phyloP scores from a whole-genome alignment of 1,140 invertebrate genomes.

The Camponotus floridanus region DNA sequence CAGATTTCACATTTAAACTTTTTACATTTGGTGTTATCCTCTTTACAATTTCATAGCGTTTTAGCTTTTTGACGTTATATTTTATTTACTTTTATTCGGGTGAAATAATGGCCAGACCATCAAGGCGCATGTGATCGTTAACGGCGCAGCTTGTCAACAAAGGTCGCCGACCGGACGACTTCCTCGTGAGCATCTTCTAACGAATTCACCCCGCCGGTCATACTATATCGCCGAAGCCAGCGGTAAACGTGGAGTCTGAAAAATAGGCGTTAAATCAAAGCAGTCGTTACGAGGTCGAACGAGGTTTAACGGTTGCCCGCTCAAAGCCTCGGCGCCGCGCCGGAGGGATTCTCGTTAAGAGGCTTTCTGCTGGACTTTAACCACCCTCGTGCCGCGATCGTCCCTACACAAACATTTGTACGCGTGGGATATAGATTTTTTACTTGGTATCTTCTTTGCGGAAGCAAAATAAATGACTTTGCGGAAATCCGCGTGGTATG shows the following conservation, averaged over 20 bases:
- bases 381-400: slow-evolving; percentile 44
- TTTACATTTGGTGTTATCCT: not conserved
- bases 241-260: slow-evolving; percentile 75
- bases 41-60: slow-evolving; percentile 25
- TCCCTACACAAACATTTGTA: slow-evolving; percentile 49
- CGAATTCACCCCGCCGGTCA: slow-evolving; percentile 79
- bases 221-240: slow-evolving; percentile 71
- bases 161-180: slow-evolving; percentile 28
- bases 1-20: slow-evolving; percentile 1
- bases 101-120: slow-evolving; percentile 14
- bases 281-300: slow-evolving; percentile 58
- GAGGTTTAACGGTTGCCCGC: slow-evolving; percentile 55
- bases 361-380: slow-evolving; percentile 47
- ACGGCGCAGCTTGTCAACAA: slow-evolving; percentile 22
- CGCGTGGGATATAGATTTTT: slow-evolving; percentile 44
- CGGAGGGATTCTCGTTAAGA: slow-evolving; percentile 55
- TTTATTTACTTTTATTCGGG: not conserved
- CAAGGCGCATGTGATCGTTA: slow-evolving; percentile 22
- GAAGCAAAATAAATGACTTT: slow-evolving; percentile 40
- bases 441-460: slow-evolving; percentile 11
- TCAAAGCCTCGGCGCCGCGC: slow-evolving; percentile 26
- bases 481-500: slow-evolving; percentile 25
- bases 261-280: slow-evolving; percentile 71
- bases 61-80: not conserved
- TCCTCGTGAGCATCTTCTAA: slow-evolving; percentile 72